Evolutionary conservation across 2,797 vertebrate genomes (phyloP).

Genomic region (Halcyon badia): DNA sequence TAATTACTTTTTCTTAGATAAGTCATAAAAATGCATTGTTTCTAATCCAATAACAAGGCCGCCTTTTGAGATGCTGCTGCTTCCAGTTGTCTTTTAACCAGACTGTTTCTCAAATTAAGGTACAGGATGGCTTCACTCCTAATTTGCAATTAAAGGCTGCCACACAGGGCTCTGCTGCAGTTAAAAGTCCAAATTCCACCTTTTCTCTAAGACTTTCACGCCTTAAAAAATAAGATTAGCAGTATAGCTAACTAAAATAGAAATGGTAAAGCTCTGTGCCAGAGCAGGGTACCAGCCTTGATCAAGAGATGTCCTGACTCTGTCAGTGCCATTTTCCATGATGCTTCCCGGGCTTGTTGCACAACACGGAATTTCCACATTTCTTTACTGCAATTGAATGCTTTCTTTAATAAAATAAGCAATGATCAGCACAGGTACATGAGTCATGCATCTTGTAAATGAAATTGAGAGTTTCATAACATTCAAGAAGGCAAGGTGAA

Average conservation of each 20-base stretch:
- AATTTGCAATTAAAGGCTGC: neutral
- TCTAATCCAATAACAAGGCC: neutral
- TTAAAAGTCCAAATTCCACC: neutral
- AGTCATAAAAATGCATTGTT: neutral
- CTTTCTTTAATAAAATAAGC: conserved; percentile 12
- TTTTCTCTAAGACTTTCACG: neutral
- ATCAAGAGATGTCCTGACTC: neutral
- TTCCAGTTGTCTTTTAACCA: neutral
- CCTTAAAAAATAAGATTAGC: neutral
- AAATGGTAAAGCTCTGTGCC: neutral
- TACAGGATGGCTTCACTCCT: neutral
- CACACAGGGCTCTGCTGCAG: neutral
- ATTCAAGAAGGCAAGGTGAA: neutral
- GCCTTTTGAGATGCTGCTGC: neutral
- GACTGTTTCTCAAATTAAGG: neutral
- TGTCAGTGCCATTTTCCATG: neutral
- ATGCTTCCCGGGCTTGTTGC: neutral
- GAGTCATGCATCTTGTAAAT: neutral
- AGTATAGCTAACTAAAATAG: neutral
- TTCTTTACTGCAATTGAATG: neutral
- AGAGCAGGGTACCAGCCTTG: neutral
- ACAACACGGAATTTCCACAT: neutral
- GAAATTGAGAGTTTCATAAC: neutral
- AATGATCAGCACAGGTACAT: neutral
- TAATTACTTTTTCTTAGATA: neutral